These are phyloP conservation scores for Chironomus riparius DNA, from an alignment of 2,888 invertebrate species.

Conservation along the genomic window DNA sequence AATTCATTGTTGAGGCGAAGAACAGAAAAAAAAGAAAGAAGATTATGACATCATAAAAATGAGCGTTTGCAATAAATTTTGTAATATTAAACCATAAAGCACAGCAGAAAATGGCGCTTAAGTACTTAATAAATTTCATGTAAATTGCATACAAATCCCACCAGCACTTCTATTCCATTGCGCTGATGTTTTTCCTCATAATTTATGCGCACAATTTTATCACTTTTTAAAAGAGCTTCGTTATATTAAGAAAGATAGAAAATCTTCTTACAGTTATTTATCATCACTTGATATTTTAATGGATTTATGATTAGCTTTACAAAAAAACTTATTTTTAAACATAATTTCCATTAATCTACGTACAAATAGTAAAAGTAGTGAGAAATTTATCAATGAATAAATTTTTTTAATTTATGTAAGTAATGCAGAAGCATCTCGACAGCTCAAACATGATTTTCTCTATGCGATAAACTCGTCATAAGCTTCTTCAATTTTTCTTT, in stretches of 20 bases:
- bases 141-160: conserved; percentile 22
- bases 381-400: neutral
- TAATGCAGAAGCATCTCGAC: neutral
- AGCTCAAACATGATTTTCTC: neutral
- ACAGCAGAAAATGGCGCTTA: conserved; percentile 20
- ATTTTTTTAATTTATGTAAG: neutral
- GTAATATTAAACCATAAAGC: conserved; percentile 1
- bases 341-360: too few relatives aligned
- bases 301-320: too few relatives aligned
- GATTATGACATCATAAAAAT: conserved; percentile 12
- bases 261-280: neutral
- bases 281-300: too few relatives aligned
- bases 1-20: neutral
- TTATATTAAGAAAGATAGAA: neutral
- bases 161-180: neutral
- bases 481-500: neutral
- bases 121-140: conserved; percentile 24
- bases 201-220: conserved; percentile 18
- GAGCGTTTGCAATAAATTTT: conserved; percentile 17
- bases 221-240: neutral
- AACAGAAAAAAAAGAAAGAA: neutral
- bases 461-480: neutral
- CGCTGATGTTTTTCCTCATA: conserved; percentile 3
- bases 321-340: too few relatives aligned
- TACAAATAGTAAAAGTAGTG: neutral